Evolutionary conservation across 2,888 invertebrate genomes (phyloP), one percentile per base, ranked within the genome.

Genomic region (Eledone cirrhosa): DNA sequence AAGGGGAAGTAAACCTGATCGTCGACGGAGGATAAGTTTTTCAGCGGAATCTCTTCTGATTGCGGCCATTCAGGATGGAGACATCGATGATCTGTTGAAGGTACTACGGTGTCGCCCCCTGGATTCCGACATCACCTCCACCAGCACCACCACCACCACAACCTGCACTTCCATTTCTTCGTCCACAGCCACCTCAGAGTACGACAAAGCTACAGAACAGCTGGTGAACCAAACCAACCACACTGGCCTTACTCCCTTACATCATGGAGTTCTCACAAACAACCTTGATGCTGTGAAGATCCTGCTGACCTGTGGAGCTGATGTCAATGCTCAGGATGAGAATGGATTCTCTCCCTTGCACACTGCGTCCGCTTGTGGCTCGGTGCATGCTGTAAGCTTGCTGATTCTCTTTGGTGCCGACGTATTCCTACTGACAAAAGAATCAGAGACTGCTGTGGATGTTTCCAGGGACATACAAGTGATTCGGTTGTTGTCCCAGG

Each of bases 281-380:
- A 89, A 89, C 80, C 78, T 88, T 47, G 88, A 89, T 82, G 85
- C 85, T 69, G 86, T 86, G 24, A 89, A 89, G 83, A 79, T 88
- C 63, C 82, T 89, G 59, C 80, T 89, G 48, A 82, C 81, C 29
- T 78, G 84, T 72, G 87, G 87, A 16, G 87, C 88, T 3, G 84
- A 86, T 65, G 86, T 87, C 11, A 82, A 86, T 69, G 83, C 83
- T 13, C 86, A 87, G 81, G 88, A 89, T 81, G 82, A 86, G 11
- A 82, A 88, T 78, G 88, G 88, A 0, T 87, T 88, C 78, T 86
- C 85, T 53, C 87, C 88, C 1, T 78, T 89, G 24, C 88, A 89
- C 80, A 88, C 88, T 1, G 87, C 88, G 14, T 84, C 88, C 3
- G 88, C 88, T 5, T 85, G 88, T 78, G 88, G 87, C 14, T 86